Evolutionary conservation across 1,140 invertebrate species (phyloP).

Genomic region (Ceratina australensis): DNA sequence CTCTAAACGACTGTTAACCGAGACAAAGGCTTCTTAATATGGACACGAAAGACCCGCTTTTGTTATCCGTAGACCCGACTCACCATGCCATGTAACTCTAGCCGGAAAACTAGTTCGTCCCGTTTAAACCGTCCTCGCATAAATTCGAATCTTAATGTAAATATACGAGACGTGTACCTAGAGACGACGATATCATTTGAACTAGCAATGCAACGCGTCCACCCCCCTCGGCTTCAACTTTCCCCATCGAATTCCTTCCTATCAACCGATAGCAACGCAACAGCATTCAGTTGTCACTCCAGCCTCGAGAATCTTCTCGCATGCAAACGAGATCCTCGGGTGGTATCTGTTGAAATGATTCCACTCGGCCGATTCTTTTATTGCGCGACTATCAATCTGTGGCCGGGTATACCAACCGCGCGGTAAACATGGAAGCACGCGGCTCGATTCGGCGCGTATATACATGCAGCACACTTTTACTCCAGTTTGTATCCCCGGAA

Average conservation of each 20-base stretch:
- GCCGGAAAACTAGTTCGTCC: constrained; percentile 38
- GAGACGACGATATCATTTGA: not conserved
- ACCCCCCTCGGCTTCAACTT: not conserved
- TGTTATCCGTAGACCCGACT: constrained; percentile 1
- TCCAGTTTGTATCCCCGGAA: constrained; percentile 68
- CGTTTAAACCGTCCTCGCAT: not conserved
- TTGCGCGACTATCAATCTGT: not conserved
- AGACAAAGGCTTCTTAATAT: constrained; percentile 30
- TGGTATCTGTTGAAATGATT: not conserved
- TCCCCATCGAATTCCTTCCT: not conserved
- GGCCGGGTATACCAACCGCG: not conserved
- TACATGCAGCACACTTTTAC: constrained; percentile 71
- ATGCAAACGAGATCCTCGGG: not conserved
- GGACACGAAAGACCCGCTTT: constrained; percentile 12
- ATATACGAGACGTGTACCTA: not conserved
- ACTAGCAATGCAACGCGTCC: not conserved
- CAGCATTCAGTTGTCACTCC: constrained; percentile 14
- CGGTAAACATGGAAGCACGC: constrained; percentile 55
- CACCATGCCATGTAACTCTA: not conserved
- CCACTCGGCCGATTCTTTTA: not conserved
- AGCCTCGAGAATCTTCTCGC: not conserved
- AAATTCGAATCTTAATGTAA: too few relatives aligned
- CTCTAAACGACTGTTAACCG: constrained; percentile 1
- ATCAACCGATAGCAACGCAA: not conserved
- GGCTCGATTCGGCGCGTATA: constrained; percentile 50